phyloP scores from a whole-genome alignment of 2,888 invertebrate species.

The Palloptera scutellata region DNA sequence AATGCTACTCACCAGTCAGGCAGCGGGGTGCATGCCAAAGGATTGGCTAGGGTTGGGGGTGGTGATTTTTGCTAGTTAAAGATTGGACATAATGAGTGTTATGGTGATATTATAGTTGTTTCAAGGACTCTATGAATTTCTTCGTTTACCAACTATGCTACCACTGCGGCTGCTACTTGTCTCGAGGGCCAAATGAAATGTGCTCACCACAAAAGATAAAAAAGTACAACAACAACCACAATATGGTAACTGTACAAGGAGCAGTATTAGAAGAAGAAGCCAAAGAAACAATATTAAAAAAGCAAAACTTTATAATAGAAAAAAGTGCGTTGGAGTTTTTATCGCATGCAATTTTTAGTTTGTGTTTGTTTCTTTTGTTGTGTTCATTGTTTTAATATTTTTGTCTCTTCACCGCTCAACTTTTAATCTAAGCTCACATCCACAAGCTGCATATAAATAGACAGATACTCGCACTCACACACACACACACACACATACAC shows the following conservation, averaged over 20 bases:
- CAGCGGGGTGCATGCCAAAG: background rate
- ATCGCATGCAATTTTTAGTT: slow-evolving; percentile 4
- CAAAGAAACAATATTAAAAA: background rate
- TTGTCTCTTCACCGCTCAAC: slow-evolving; percentile 23
- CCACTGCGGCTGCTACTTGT: too few species aligned
- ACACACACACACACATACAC: slow-evolving; percentile 17
- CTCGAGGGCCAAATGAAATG: slow-evolving; percentile 5
- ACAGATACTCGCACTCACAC: slow-evolving; percentile 8
- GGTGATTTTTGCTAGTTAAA: too few species aligned
- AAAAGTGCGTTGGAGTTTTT: background rate
- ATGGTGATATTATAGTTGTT: background rate
- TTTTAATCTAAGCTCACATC: slow-evolving; percentile 26
- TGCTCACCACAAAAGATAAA: background rate
- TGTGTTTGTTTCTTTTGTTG: slow-evolving; percentile 14
- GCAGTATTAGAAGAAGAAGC: too few species aligned
- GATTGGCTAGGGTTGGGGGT: too few species aligned
- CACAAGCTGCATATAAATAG: slow-evolving; percentile 5
- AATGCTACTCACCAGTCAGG: background rate
- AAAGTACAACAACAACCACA: background rate
- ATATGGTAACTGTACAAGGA: background rate
- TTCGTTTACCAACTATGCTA: too few species aligned
- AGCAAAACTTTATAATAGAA: background rate
- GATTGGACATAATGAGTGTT: background rate
- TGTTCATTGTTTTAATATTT: slow-evolving; percentile 33
- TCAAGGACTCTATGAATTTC: background rate